phyloP scores from a whole-genome alignment of 2,888 invertebrate genomes.

The Pammene aurita region DNA sequence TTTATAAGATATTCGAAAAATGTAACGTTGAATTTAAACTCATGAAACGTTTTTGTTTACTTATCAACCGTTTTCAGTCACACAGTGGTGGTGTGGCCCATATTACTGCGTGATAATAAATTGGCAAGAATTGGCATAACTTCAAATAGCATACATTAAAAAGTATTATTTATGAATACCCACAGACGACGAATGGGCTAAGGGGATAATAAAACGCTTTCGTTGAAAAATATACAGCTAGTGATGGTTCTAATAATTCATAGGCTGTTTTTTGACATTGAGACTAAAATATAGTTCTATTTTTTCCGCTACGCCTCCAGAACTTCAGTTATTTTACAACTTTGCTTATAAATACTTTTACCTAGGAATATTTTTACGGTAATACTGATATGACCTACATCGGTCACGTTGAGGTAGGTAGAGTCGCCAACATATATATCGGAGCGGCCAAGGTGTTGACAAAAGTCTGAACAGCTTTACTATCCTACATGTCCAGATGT shows the following conservation, averaged over 20 bases:
- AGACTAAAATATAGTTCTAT: conserved; percentile 30
- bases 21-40: not conserved
- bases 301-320: conserved; percentile 33
- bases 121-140: conserved; percentile 5
- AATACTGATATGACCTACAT: too few species aligned
- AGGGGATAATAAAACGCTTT: conserved; percentile 4
- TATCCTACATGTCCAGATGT: too few species aligned
- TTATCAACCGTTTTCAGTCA: not conserved
- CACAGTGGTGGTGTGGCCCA: not conserved
- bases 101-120: not conserved
- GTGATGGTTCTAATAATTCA: conserved; percentile 14
- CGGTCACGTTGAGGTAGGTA: too few species aligned
- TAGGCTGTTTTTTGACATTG: conserved; percentile 29
- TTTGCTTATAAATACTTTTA: not conserved
- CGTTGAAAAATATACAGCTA: conserved; percentile 16
- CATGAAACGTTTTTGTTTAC: too few species aligned
- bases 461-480: too few species aligned
- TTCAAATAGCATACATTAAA: conserved; percentile 13
- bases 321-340: conserved; percentile 19
- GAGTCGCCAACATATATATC: too few species aligned
- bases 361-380: too few species aligned
- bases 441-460: too few species aligned
- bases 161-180: conserved; percentile 2
- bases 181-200: conserved; percentile 16
- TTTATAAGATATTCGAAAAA: not conserved